phyloP scores from a whole-genome alignment of 2,113 vertebrate genomes.

The Ibidorhyncha struthersii region DNA sequence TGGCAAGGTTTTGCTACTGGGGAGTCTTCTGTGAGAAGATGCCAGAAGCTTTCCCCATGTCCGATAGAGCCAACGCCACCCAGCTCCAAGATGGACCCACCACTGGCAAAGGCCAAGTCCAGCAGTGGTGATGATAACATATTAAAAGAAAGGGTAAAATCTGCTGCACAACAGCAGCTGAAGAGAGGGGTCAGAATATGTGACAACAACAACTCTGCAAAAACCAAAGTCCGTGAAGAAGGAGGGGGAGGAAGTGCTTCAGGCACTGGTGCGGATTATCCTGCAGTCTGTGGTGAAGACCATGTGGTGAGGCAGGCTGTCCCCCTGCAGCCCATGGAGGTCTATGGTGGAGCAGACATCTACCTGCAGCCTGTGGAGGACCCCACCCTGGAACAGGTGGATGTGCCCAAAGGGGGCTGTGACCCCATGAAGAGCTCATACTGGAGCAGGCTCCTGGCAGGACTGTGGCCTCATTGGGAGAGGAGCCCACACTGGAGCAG shows the following conservation, averaged over 20 bases:
- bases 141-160: neutral
- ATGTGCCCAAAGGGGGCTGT: neutral
- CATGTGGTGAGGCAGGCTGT: neutral
- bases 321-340: neutral
- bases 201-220: neutral
- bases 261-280: neutral
- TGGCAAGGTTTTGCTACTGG: neutral
- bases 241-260: neutral
- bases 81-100: accelerated
- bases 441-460: neutral
- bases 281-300: neutral
- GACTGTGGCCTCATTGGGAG: too few species aligned
- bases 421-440: too few species aligned
- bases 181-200: neutral
- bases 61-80: neutral
- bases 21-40: neutral
- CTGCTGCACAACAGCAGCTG: neutral
- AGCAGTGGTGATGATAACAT: too few species aligned
- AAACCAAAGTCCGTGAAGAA: too few species aligned
- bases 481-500: neutral
- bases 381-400: accelerated
- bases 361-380: neutral
- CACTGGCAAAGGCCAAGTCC: neutral
- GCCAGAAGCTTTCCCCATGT: neutral
- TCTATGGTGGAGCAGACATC: accelerated